A percentile compares a stretch with the other conserved stretches of the same genome.
Conservation (phyloP, 2,888 invertebrate genomes). For the Synergus gifuensis region DNA sequence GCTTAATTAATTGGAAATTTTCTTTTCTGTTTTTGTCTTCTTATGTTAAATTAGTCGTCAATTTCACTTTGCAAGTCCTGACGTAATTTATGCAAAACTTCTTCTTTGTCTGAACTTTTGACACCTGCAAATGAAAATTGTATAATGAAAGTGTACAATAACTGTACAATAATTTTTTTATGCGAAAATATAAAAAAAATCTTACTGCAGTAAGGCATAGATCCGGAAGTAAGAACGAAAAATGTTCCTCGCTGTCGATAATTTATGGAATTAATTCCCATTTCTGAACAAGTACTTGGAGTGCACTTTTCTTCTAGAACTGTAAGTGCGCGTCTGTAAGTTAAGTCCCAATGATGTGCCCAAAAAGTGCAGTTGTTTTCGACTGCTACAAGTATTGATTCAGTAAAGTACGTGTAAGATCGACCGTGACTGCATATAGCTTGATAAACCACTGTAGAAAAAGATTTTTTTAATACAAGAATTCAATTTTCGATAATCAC, state of each 20-base stretch:
- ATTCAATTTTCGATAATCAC: background rate
- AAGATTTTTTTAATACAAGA: constrained; percentile 5
- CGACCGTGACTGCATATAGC: constrained; percentile 83
- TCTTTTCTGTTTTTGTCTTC: background rate
- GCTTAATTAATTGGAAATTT: background rate
- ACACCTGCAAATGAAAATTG: constrained; percentile 1
- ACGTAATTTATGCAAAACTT: background rate
- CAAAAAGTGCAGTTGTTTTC: constrained; percentile 79
- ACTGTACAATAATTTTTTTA: too few relatives aligned
- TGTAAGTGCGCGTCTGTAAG: constrained; percentile 78
- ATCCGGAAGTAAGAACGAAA: constrained; percentile 80
- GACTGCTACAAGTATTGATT: constrained; percentile 76
- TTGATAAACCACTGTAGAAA: constrained; percentile 77
- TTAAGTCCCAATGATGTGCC: constrained; percentile 80
- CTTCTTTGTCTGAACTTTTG: background rate
- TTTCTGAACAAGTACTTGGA: constrained; percentile 77
- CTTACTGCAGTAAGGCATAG: constrained; percentile 81
- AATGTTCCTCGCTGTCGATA: constrained; percentile 78
- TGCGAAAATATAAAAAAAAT: background rate
- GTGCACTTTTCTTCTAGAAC: constrained; percentile 73
- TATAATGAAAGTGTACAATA: background rate
- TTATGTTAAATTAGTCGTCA: background rate
- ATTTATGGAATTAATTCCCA: constrained; percentile 79
- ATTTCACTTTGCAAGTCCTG: background rate
- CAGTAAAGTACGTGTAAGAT: constrained; percentile 81